Conservation (phyloP, 2,888 invertebrate species). For the Euclidia mi region DNA sequence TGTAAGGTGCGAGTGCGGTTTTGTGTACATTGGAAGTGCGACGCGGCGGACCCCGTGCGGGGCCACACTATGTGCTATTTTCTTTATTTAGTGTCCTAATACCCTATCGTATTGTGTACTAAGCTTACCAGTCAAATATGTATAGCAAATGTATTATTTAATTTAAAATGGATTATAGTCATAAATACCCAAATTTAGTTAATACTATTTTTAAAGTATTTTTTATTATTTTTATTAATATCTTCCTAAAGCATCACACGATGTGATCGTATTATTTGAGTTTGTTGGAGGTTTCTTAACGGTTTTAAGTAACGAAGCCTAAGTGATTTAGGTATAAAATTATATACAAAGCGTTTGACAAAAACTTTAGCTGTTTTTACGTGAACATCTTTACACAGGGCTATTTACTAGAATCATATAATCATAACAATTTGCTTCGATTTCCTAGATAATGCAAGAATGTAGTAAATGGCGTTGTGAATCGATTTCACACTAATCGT, state of each 20-base stretch:
- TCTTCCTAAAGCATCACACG: constrained; percentile 83
- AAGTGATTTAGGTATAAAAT: constrained; percentile 69
- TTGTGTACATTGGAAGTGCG: constrained; percentile 77
- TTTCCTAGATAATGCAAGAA: constrained; percentile 61
- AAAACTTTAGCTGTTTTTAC: constrained; percentile 64
- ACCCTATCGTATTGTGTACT: constrained; percentile 86
- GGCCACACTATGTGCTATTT: constrained; percentile 81
- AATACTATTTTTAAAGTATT: constrained; percentile 82
- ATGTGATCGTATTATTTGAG: constrained; percentile 81
- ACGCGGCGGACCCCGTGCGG: constrained; percentile 61
- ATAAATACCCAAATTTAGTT: constrained; percentile 90
- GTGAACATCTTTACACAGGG: constrained; percentile 56
- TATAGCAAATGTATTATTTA: constrained; percentile 87
- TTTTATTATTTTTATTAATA: constrained; percentile 76
- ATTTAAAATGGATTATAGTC: constrained; percentile 89
- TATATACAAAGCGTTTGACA: constrained; percentile 66
- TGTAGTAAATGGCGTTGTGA: constrained; percentile 56
- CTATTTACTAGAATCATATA: constrained; percentile 54
- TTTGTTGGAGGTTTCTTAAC: constrained; percentile 70
- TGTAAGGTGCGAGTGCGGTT: constrained; percentile 82
- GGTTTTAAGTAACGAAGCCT: constrained; percentile 66
- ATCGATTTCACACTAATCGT: constrained; percentile 51
- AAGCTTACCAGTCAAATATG: constrained; percentile 89
- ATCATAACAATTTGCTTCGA: constrained; percentile 58
- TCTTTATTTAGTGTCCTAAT: constrained; percentile 85